Evolutionary conservation across 37 sponge, comb jelly and placozoan species (phyloP).

Genomic region (Haliclona indistincta): DNA sequence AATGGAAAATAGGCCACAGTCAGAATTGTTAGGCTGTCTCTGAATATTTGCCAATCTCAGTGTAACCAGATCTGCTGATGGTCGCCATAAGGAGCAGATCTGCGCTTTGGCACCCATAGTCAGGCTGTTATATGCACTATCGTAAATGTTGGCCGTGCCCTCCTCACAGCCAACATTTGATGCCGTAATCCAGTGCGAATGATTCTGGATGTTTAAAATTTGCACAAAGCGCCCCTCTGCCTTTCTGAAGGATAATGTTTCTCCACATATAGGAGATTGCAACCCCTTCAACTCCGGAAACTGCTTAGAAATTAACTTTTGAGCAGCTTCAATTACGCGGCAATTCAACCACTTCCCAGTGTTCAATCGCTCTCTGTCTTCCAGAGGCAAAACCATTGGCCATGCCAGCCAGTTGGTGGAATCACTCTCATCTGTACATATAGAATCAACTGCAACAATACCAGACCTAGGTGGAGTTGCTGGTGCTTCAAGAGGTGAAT

Average conservation of each 20-base stretch:
- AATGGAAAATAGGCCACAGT: constrained; percentile 1
- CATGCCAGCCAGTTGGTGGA: no score
- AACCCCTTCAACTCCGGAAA: neutral
- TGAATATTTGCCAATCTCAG: neutral
- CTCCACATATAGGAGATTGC: neutral
- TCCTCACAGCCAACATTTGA: neutral
- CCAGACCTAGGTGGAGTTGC: no score
- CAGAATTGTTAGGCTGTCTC: neutral
- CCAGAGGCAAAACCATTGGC: no score
- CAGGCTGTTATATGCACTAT: neutral
- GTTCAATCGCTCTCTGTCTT: neutral
- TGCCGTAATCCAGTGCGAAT: neutral
- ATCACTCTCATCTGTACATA: no score
- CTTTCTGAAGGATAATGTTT: neutral
- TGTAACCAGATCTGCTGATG: neutral
- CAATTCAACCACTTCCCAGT: neutral
- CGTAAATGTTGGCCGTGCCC: neutral
- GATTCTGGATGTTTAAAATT: neutral
- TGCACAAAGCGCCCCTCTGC: neutral
- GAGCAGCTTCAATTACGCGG: constrained; percentile 2
- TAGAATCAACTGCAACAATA: no score
- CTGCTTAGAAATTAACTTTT: neutral
- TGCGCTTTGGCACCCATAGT: neutral
- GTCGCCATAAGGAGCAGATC: neutral
- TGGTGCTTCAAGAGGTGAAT: no score